Evolutionary conservation across 2,113 vertebrate genomes (phyloP), one percentile per base, ranked within the genome.

Genomic region (Variabilichromis moorii): DNA sequence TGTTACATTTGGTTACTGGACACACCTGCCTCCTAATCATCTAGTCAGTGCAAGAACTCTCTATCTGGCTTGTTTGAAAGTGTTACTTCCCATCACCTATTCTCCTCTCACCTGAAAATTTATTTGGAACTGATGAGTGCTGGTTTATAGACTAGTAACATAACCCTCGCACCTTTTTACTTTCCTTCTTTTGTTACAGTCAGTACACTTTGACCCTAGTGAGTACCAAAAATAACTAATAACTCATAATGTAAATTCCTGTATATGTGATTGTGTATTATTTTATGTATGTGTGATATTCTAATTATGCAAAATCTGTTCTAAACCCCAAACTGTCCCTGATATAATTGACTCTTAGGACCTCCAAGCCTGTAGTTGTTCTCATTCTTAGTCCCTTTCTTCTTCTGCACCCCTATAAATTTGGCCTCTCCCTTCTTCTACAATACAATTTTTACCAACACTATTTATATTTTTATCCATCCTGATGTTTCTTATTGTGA

Each of bases 1-100:
- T 92, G 81, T 90, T 94, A 81, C 89, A 91, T 90, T 37, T 24
- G 82, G 71, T 88, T 90, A 87, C 84, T 57, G 76, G 86, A 83
- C 84, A 92, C 85, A 93, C 86, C 87, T 5, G 55, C 87, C 61
- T 88, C 66, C 40, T 63, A 90, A 93, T 92, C 81, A 90, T 85
- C 55, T 86, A 63, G 88, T 91, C 91, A 86, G 85, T 89, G 73
- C 31, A 68, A 87, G 78, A 83, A 80, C 86, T 81, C 83, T 68
- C 40, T 24, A 5, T 28, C 26, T 76, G 40, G 40, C 24, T 47
- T 10, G 40, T 76, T 47, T 76, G 40, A 85, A 88, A 86, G 31
- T 61, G 53, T 73, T 86, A 37, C 50, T 80, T 84, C 47, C 35
- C 26, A 35, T 91, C 81, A 83, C 73, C 59, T 76, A 16, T 47